These are phyloP conservation scores for Bhutanitis thaidina DNA, from an alignment of 2,888 invertebrate genomes.

Conservation along the genomic window DNA sequence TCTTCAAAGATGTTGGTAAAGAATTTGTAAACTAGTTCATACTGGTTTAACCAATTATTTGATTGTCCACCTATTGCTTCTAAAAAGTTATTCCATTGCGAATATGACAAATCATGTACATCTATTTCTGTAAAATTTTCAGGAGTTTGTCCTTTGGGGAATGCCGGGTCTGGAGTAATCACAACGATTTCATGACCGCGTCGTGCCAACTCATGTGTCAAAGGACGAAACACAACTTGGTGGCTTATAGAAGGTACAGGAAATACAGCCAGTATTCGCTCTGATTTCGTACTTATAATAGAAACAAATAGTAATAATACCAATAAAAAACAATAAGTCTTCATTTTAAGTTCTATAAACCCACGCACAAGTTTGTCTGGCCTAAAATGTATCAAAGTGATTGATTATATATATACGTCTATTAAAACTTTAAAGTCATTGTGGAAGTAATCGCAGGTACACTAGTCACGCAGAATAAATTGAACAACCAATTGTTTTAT, in stretches of 20 bases:
- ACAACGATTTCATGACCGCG: not conserved
- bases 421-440: too few species aligned
- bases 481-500: too few species aligned
- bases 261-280: not conserved
- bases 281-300: not conserved
- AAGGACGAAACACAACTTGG: not conserved
- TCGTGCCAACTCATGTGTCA: not conserved
- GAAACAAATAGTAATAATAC: slow-evolving; percentile 14
- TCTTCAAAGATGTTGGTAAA: slow-evolving; percentile 21
- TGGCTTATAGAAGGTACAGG: too few species aligned
- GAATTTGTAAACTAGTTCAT: not conserved
- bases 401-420: too few species aligned
- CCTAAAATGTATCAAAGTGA: too few species aligned
- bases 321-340: too few species aligned
- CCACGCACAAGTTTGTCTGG: too few species aligned
- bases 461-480: too few species aligned
- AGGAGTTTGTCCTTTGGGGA: not conserved
- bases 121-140: slow-evolving; percentile 1
- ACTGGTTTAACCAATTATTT: not conserved
- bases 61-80: not conserved
- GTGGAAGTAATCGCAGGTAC: too few species aligned
- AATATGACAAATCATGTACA: slow-evolving; percentile 8
- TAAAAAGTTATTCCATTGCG: not conserved
- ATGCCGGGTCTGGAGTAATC: not conserved
- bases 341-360: too few species aligned